Percentiles rank a stretch among this genome's conserved stretches.
These are phyloP conservation scores for Tympanoctomys barrerae DNA, from an alignment of 2,797 vertebrate genomes.

Conservation along the genomic window DNA sequence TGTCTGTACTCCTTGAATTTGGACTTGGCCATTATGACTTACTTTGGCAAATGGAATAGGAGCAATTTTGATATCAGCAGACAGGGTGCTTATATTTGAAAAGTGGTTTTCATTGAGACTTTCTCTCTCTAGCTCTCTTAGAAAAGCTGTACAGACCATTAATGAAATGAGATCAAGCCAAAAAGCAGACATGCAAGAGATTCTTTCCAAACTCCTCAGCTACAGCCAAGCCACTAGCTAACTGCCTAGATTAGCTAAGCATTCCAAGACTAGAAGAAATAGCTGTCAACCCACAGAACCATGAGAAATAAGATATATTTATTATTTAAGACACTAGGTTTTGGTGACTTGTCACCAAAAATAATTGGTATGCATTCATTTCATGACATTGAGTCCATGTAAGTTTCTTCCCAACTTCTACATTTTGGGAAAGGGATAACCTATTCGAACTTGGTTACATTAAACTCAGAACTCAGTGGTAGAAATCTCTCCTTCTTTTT, in stretches of 20 bases:
- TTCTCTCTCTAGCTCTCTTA: background rate
- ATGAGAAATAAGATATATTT: background rate
- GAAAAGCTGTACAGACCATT: background rate
- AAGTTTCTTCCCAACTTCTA: background rate
- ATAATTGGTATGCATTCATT: background rate
- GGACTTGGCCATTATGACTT: background rate
- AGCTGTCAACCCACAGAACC: background rate
- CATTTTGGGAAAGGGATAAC: background rate
- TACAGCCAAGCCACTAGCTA: background rate
- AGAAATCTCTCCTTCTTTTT: background rate
- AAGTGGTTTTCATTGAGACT: background rate
- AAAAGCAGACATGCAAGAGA: background rate
- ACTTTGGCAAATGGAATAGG: background rate
- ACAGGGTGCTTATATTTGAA: background rate
- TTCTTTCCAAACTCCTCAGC: background rate
- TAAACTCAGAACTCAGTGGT: background rate
- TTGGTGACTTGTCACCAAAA: background rate
- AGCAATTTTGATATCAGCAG: background rate
- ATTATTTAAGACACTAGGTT: background rate
- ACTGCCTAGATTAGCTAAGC: background rate
- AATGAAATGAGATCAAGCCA: background rate
- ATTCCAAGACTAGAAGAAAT: background rate
- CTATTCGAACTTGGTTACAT: background rate
- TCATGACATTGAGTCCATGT: background rate
- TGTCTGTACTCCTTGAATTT: conserved; percentile 5